phyloP scores from a whole-genome alignment of 2,888 invertebrate species.

The Plagodis dolabraria region DNA sequence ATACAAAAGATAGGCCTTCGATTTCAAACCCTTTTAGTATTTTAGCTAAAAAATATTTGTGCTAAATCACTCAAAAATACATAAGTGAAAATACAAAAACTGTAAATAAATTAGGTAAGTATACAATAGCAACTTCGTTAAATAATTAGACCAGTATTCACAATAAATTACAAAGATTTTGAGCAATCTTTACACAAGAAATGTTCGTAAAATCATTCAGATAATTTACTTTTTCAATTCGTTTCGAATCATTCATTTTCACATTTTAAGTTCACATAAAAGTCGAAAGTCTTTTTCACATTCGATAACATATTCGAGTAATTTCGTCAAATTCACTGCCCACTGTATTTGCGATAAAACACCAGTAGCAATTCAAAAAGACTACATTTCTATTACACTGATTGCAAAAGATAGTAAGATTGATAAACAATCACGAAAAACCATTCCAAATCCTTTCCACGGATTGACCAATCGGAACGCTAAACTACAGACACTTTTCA shows the following conservation, averaged over 20 bases:
- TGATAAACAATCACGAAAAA: too few species aligned
- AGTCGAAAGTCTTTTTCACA: constrained; percentile 16
- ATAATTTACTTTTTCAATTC: constrained; percentile 9
- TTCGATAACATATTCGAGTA: constrained; percentile 33
- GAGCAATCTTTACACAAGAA: constrained; percentile 56
- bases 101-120: constrained; percentile 31
- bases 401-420: neutral
- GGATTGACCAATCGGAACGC: too few species aligned
- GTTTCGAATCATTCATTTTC: constrained; percentile 6
- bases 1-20: constrained; percentile 29
- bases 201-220: constrained; percentile 25
- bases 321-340: neutral
- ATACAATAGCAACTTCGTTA: constrained; percentile 34
- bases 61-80: constrained; percentile 32
- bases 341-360: neutral
- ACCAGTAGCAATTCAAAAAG: neutral
- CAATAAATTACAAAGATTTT: constrained; percentile 60
- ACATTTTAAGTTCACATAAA: constrained; percentile 7
- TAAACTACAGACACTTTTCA: too few species aligned
- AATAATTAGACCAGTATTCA: constrained; percentile 59
- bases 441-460: too few species aligned
- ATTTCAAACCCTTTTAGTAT: constrained; percentile 17
- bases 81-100: constrained; percentile 30
- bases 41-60: constrained; percentile 30
- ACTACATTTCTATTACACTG: neutral